phyloP scores from a whole-genome alignment of 2,797 vertebrate species.

The Erpetoichthys calabaricus region DNA sequence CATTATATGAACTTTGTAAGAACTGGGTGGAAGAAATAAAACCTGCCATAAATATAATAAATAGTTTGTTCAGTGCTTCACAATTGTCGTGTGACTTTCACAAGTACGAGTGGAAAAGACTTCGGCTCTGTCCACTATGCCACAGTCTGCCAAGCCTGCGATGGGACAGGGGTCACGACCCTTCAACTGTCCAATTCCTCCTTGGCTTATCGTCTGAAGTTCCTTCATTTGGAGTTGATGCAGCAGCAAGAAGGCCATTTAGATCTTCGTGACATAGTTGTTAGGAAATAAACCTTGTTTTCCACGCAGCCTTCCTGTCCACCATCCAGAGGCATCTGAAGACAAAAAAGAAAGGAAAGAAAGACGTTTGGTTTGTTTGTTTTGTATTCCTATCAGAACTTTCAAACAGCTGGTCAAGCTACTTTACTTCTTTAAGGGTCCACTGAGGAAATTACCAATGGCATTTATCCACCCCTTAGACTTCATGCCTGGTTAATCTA shows the following conservation, averaged over 20 bases:
- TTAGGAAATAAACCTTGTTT: slow-evolving; percentile 97
- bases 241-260: slow-evolving; percentile 21
- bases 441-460: background rate
- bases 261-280: slow-evolving; percentile 94
- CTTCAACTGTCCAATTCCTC: slow-evolving; percentile 17
- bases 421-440: background rate
- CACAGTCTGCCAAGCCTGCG: slow-evolving; percentile 4
- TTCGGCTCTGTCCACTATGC: background rate
- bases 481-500: too few relatives aligned
- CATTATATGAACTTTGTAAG: background rate
- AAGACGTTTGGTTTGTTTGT: background rate
- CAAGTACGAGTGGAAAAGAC: slow-evolving; percentile 29
- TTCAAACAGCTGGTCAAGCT: background rate
- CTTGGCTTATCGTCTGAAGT: slow-evolving; percentile 1
- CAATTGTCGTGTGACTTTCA: slow-evolving; percentile 28
- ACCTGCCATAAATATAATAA: slow-evolving; percentile 94
- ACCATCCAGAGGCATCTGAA: slow-evolving; percentile 89
- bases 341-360: slow-evolving; percentile 7
- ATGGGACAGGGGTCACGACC: slow-evolving; percentile 20
- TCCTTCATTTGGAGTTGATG: slow-evolving; percentile 15
- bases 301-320: slow-evolving; percentile 84
- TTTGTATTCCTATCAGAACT: background rate
- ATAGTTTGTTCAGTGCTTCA: slow-evolving; percentile 72
- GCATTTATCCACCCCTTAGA: too few relatives aligned
- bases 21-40: slow-evolving; percentile 24